These are phyloP conservation scores for Clarias magur DNA, from an alignment of 2,113 vertebrate genomes.

Conservation along the genomic window DNA sequence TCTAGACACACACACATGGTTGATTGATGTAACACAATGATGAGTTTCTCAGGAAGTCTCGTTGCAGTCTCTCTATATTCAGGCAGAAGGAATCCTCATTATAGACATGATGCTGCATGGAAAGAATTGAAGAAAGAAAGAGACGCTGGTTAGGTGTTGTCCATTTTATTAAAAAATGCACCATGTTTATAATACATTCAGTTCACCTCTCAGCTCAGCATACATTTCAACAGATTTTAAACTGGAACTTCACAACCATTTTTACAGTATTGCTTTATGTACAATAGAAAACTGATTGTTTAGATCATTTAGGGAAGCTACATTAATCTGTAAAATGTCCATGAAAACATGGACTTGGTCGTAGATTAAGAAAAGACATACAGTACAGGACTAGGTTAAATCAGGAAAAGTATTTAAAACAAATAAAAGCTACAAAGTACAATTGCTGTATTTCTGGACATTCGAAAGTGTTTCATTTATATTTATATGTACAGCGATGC, in stretches of 20 bases:
- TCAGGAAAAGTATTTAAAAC: background rate
- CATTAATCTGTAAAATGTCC: conserved; percentile 18
- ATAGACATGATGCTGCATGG: conserved; percentile 21
- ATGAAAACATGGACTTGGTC: conserved; percentile 27
- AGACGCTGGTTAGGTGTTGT: conserved; percentile 13
- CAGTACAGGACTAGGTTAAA: conserved; percentile 5
- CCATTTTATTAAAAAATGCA: conserved; percentile 36
- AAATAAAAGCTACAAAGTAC: conserved; percentile 14
- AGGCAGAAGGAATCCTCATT: conserved; percentile 33
- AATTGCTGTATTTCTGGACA: background rate
- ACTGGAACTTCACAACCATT: conserved; percentile 16
- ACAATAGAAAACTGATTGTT: conserved; percentile 39
- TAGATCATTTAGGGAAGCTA: conserved; percentile 24
- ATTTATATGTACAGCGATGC: background rate
- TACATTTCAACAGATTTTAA: conserved; percentile 22
- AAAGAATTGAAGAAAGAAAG: conserved; percentile 23
- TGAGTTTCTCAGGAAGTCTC: conserved; percentile 7
- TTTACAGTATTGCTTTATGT: conserved; percentile 28
- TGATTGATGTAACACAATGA: background rate
- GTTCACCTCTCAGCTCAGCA: conserved; percentile 1
- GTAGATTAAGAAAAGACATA: conserved; percentile 28
- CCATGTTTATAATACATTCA: conserved; percentile 21
- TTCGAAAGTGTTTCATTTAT: background rate
- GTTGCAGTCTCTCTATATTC: background rate
- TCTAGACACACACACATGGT: background rate